Percentiles rank a stretch among this genome's conserved stretches.
Evolutionary conservation across 2,797 vertebrate species (phyloP).

Genomic region (Malurus splendens): DNA sequence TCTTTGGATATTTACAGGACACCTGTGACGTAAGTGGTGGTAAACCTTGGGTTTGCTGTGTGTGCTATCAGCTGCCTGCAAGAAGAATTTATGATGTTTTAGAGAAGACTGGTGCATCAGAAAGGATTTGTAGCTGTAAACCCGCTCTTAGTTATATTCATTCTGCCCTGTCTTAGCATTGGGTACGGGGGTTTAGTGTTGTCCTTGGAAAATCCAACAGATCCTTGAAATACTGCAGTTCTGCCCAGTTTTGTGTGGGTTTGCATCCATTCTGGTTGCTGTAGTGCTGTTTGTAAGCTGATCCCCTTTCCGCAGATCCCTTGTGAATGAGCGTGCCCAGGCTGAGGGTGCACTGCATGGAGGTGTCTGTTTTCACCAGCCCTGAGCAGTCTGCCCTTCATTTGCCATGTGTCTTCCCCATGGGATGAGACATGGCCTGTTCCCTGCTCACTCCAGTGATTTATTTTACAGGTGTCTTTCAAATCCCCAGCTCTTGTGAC

Average conservation of each 20-base stretch:
- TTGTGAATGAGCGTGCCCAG: neutral
- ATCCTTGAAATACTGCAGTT: neutral
- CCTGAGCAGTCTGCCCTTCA: neutral
- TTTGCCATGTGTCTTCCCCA: fast-evolving
- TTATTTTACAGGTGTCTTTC: neutral
- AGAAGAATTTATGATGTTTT: neutral
- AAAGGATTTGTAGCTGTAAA: neutral
- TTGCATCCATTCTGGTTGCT: neutral
- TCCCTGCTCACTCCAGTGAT: neutral
- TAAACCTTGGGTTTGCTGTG: neutral
- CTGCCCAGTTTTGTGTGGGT: neutral
- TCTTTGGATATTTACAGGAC: neutral
- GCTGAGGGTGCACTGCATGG: fast-evolving
- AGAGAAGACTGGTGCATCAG: neutral
- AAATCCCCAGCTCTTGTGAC: neutral
- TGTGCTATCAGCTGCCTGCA: neutral
- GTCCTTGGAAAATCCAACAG: neutral
- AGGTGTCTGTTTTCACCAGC: neutral
- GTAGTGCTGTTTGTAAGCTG: neutral
- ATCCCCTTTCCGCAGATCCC: fast-evolving
- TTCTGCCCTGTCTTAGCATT: neutral
- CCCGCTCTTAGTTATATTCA: neutral
- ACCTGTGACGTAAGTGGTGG: neutral
- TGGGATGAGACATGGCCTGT: fast-evolving
- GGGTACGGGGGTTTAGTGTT: neutral